Base-by-base conservation (phyloP, 2,888 invertebrate genomes). In the Sarcophaga carnaria region DNA sequence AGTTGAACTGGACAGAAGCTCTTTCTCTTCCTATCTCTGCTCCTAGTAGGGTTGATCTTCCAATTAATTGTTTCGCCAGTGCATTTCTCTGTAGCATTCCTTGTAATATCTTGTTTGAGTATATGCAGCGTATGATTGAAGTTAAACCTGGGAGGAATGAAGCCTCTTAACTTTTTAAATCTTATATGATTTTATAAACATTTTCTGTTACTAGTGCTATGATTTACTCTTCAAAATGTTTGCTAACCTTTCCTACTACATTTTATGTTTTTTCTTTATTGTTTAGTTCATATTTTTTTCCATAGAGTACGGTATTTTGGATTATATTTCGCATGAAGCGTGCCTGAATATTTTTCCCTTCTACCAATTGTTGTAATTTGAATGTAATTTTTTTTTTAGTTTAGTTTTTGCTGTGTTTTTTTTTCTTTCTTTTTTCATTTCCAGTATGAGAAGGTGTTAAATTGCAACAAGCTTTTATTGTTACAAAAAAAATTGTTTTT, bases 381-480 rank as follows among this genome's bases (percentile, higher is more conserved):
- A 59, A 64, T 63, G 47, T 8, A 22, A 14, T 63, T 20, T 60
- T 54, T 10, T 60, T 54, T 10, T 59, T 49, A 45, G 67, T 11
- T 66, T 76, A 70, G 49, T 63, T 75, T 79, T 67, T 49, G 17
- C 66, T 67, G n/a, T 10, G 10, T 59, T 49, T 59, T 49, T 22
- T 1, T 22, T 20, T 49, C 4, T 47, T 45, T 27, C 1, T 37
- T 37, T 10, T 37, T 37, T 37, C 37, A 37, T 37, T n/a, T 77
- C n/a, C 6, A 47, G 27, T 69, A 79, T 86, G 72, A 17, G 54
- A 79, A 79, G 81, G 87, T 87, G 81, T 87, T 79, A 87, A 84
- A 82, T 87, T 84, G 71, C 84, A 76, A 82, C 84, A 79, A 87
- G 76, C 78, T 83, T 78, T 70, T 14, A 62, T 49, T 54, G 54